A percentile compares a stretch with the other conserved stretches of the same genome.
Evolutionary conservation across 92 coral and sea anemone genomes (phyloP).

Genomic region (Porites cylindrica): DNA sequence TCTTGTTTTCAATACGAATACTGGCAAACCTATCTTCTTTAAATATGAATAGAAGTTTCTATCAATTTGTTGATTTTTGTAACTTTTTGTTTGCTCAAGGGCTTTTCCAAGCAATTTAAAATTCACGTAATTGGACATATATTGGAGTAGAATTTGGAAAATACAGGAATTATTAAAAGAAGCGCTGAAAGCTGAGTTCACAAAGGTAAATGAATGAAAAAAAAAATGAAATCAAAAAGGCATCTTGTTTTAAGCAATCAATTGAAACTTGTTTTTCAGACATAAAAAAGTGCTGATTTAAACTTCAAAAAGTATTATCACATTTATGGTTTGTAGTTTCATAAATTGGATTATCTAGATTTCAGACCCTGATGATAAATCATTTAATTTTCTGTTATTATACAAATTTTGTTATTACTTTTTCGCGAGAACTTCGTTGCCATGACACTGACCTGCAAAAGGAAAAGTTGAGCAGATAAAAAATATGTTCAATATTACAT

Average conservation of each 20-base stretch:
- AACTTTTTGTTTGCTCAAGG: conserved; percentile 21
- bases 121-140: conserved; percentile 22
- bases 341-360: conserved; percentile 8
- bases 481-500: too few species aligned
- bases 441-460: not conserved
- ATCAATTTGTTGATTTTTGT: conserved; percentile 26
- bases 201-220: not conserved
- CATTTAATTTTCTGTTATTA: conserved; percentile 26
- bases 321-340: not conserved
- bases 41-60: conserved; percentile 4
- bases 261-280: not conserved
- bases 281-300: not conserved
- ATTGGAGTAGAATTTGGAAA: conserved; percentile 9
- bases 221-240: not conserved
- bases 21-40: not conserved
- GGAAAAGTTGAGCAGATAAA: not conserved
- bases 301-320: not conserved
- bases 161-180: not conserved
- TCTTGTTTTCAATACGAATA: not conserved
- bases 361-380: conserved; percentile 3
- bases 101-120: conserved; percentile 9
- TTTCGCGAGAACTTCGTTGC: not conserved
- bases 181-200: not conserved
- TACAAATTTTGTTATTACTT: not conserved
- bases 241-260: not conserved